phyloP scores from a whole-genome alignment of 1,140 invertebrate genomes.

The Drosophila ironensis region DNA sequence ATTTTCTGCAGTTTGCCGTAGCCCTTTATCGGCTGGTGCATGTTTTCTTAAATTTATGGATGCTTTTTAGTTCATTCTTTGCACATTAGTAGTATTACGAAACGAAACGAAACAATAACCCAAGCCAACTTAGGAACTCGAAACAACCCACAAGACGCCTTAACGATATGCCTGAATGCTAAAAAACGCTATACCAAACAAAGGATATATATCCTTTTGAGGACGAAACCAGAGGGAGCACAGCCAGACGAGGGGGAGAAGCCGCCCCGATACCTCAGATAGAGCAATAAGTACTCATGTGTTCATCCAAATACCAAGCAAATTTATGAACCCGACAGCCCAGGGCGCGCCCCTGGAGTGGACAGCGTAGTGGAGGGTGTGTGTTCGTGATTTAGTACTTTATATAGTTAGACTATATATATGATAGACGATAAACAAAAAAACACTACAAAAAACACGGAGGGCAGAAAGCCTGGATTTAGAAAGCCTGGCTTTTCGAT shows the following conservation, averaged over 20 bases:
- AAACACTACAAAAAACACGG: too few species aligned
- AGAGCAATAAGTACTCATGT: constrained; percentile 38
- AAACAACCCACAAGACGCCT: constrained; percentile 2
- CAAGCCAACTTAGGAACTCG: constrained; percentile 5
- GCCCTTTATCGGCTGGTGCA: not conserved
- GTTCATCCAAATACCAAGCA: constrained; percentile 19
- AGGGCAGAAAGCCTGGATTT: constrained; percentile 48
- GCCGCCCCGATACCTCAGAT: not conserved
- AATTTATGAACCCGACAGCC: constrained; percentile 2
- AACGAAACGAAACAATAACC: constrained; percentile 8
- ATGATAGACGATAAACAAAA: constrained; percentile 26
- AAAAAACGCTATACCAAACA: not conserved
- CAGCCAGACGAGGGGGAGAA: constrained; percentile 2
- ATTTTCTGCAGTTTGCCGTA: constrained; percentile 2
- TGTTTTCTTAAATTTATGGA: not conserved
- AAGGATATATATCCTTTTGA: not conserved
- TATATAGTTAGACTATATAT: constrained; percentile 41
- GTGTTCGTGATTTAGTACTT: constrained; percentile 38
- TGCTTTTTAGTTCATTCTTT: not conserved
- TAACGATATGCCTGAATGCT: constrained; percentile 1
- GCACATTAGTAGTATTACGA: too few species aligned
- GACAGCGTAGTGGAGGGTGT: not conserved
- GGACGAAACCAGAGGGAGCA: not conserved
- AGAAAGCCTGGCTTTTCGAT: not conserved
- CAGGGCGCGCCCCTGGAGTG: not conserved